phyloP scores from a whole-genome alignment of 2,797 vertebrate genomes.

The Halcyon badia region DNA sequence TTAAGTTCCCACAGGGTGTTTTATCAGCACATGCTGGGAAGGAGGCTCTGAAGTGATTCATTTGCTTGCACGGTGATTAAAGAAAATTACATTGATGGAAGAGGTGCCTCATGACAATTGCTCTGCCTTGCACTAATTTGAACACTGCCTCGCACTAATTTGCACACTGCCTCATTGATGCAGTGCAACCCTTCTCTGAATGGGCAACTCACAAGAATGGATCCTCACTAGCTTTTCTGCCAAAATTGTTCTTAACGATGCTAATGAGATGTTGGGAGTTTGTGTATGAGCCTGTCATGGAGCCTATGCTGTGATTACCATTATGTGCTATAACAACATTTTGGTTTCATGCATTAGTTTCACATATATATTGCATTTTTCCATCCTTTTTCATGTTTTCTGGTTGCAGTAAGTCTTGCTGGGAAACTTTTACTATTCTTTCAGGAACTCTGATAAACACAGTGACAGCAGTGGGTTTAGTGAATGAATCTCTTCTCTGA shows the following conservation, averaged over 20 bases:
- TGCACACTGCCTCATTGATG: neutral
- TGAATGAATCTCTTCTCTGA: neutral
- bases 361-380: neutral
- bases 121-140: constrained; percentile 10
- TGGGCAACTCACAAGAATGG: neutral
- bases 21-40: neutral
- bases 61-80: constrained; percentile 8
- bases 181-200: neutral
- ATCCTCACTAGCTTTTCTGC: neutral
- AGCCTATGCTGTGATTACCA: neutral
- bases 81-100: constrained; percentile 6
- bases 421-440: neutral
- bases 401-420: neutral
- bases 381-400: neutral
- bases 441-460: neutral
- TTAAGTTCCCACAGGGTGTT: neutral
- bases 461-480: neutral
- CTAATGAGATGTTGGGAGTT: neutral
- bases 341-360: neutral
- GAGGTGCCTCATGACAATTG: neutral
- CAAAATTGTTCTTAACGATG: neutral
- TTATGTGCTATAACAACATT: neutral
- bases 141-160: neutral
- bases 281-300: neutral
- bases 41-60: neutral